Percentiles rank a stretch among this genome's conserved stretches.
These are phyloP conservation scores for Leptobrachium ailaonicum DNA, from an alignment of 2,113 vertebrate genomes.

Conservation along the genomic window DNA sequence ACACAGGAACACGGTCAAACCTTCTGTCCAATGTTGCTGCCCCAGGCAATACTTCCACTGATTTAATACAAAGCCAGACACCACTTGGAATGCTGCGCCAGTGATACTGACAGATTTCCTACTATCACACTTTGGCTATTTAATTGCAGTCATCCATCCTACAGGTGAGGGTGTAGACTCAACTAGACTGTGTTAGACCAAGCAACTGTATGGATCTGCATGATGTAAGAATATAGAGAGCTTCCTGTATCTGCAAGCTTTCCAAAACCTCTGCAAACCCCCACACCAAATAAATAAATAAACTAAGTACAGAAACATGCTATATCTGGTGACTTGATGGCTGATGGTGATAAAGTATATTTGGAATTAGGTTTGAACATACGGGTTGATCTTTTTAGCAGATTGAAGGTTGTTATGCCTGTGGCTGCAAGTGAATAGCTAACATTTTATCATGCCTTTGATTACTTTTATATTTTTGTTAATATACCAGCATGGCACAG, in stretches of 20 bases:
- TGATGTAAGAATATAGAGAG: constrained; percentile 8
- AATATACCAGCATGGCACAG: background rate
- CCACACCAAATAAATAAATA: no score
- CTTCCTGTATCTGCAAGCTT: background rate
- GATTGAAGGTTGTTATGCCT: constrained; percentile 20
- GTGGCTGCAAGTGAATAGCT: background rate
- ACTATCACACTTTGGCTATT: background rate
- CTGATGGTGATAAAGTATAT: constrained; percentile 19
- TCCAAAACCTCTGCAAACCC: background rate
- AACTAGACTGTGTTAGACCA: constrained; percentile 18
- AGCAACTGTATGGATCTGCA: background rate
- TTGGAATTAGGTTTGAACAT: background rate
- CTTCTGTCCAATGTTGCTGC: constrained; percentile 1
- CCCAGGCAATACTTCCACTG: constrained; percentile 1
- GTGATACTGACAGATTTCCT: background rate
- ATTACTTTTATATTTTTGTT: constrained; percentile 1
- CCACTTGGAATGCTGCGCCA: constrained; percentile 6
- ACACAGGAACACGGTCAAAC: background rate
- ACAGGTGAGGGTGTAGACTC: constrained; percentile 24
- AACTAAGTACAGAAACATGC: background rate
- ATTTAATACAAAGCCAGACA: background rate
- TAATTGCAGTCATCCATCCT: constrained; percentile 15
- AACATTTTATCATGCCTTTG: background rate
- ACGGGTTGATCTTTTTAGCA: constrained; percentile 1
- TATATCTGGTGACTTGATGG: constrained; percentile 28